These are phyloP conservation scores for Diuraphis noxia DNA, from an alignment of 1,140 invertebrate species.

Conservation along the genomic window DNA sequence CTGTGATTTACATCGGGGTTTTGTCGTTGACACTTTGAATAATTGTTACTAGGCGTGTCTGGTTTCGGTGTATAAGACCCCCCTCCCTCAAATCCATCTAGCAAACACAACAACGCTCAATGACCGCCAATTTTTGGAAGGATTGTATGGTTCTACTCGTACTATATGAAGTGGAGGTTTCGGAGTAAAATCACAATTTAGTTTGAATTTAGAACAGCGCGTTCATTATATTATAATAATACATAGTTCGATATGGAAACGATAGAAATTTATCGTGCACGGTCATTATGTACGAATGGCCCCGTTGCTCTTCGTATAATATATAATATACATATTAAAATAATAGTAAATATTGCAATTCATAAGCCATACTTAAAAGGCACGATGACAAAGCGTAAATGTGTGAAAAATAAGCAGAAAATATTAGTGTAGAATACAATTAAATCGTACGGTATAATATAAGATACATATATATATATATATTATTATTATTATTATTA, in stretches of 20 bases:
- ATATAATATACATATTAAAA: not conserved
- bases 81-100: not conserved
- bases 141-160: not conserved
- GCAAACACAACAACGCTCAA: not conserved
- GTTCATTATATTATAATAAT: not conserved
- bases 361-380: not conserved
- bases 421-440: not conserved
- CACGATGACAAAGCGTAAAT: not conserved
- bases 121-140: not conserved
- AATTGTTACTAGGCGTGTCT: slow-evolving; percentile 28
- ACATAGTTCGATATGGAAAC: not conserved
- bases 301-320: not conserved
- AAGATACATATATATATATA: not conserved
- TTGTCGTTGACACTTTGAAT: slow-evolving; percentile 47
- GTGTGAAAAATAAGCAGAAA: too few relatives aligned
- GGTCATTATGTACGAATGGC: not conserved
- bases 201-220: not conserved
- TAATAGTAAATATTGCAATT: not conserved
- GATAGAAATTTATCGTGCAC: not conserved
- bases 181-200: not conserved
- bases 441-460: not conserved
- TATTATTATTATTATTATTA: not conserved
- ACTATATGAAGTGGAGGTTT: not conserved
- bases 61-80: not conserved
- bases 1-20: slow-evolving; percentile 9